Percentiles rank a stretch among this genome's conserved stretches.
phyloP scores from a whole-genome alignment of 2,797 vertebrate species.

The Toxotes lorentzi region DNA sequence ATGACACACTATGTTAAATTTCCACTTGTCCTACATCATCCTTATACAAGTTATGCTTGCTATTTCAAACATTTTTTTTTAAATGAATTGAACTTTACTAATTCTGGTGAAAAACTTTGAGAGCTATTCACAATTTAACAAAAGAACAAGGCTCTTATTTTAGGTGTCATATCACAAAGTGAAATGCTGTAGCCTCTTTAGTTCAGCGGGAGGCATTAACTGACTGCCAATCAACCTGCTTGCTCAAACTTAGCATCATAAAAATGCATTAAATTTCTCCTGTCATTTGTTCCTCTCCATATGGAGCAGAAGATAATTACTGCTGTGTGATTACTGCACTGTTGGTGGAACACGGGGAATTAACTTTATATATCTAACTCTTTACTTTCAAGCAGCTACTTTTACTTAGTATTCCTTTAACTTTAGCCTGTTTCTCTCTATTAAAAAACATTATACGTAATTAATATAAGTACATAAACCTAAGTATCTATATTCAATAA shows the following conservation, averaged over 20 bases:
- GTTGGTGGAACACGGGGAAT: slow-evolving; percentile 42
- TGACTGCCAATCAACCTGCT: slow-evolving; percentile 49
- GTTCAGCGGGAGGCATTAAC: slow-evolving; percentile 40
- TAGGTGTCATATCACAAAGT: slow-evolving; percentile 33
- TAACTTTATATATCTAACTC: slow-evolving; percentile 42
- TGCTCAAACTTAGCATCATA: slow-evolving; percentile 41
- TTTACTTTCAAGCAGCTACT: slow-evolving; percentile 30
- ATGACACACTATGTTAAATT: background rate
- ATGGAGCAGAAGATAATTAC: slow-evolving; percentile 60
- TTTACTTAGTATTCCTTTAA: slow-evolving; percentile 33
- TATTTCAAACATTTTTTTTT: background rate
- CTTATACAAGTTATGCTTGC: background rate
- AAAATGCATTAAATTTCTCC: slow-evolving; percentile 34
- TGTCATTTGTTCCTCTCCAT: slow-evolving; percentile 48
- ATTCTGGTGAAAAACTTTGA: slow-evolving; percentile 1
- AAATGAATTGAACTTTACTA: slow-evolving; percentile 10
- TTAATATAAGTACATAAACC: background rate
- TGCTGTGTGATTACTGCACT: slow-evolving; percentile 38
- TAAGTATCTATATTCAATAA: slow-evolving; percentile 1
- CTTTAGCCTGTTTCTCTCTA: slow-evolving; percentile 14
- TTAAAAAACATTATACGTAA: slow-evolving; percentile 3
- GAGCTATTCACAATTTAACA: slow-evolving; percentile 29
- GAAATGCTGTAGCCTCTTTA: slow-evolving; percentile 32
- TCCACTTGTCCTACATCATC: background rate
- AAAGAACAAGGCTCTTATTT: slow-evolving; percentile 21